phyloP scores from a whole-genome alignment of 2,113 vertebrate genomes.

The Barnardius zonarius region DNA sequence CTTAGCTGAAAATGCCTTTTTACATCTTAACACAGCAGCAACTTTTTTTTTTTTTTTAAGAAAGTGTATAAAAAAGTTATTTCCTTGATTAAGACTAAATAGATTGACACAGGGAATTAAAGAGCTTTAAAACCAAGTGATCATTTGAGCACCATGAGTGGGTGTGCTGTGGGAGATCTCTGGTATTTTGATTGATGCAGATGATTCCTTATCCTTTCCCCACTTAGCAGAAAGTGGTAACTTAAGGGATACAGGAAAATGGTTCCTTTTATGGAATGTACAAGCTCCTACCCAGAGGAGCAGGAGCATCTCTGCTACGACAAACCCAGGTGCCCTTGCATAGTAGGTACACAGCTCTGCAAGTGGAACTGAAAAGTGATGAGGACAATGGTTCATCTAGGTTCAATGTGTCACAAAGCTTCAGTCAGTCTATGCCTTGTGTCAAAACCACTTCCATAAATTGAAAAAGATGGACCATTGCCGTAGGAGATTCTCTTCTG shows the following conservation, averaged over 20 bases:
- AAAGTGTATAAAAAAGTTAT: not conserved
- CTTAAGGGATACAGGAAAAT: not conserved
- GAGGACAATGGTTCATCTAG: not conserved
- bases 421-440: not conserved
- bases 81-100: not conserved
- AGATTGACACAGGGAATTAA: not conserved
- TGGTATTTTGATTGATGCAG: not conserved
- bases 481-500: not conserved
- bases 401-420: not conserved
- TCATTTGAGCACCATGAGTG: not conserved
- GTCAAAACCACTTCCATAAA: not conserved
- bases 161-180: not conserved
- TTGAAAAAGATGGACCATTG: not conserved
- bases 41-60: not conserved
- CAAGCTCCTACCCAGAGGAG: not conserved
- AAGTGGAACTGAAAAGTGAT: not conserved
- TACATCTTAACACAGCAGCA: not conserved
- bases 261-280: not conserved
- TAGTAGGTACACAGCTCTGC: not conserved
- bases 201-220: not conserved
- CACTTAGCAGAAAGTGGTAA: accelerated
- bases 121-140: not conserved
- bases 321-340: not conserved
- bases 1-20: not conserved
- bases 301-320: not conserved